These are phyloP conservation scores for Drosophila erecta DNA, from an alignment of 1,140 invertebrate genomes.

Conservation along the genomic window DNA sequence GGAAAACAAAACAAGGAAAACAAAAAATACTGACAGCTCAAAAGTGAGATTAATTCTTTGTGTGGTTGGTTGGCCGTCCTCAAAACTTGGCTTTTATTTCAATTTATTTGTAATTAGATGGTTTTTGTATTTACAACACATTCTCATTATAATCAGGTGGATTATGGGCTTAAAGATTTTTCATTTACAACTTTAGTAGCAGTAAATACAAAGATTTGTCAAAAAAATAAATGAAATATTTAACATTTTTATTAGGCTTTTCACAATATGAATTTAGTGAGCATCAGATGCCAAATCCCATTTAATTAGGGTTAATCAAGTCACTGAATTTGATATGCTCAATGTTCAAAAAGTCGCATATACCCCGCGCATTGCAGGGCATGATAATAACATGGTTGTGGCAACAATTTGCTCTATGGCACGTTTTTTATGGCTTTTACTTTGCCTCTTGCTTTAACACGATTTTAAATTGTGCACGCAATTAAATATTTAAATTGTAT, in stretches of 20 bases:
- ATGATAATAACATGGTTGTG: slow-evolving; percentile 26
- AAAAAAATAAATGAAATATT: no score
- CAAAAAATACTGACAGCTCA: neutral
- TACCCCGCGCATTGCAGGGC: slow-evolving; percentile 3
- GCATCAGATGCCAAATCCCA: neutral
- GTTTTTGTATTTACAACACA: no score
- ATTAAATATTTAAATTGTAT: slow-evolving; percentile 80
- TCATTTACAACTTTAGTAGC: no score
- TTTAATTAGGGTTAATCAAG: no score
- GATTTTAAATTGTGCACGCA: slow-evolving; percentile 60
- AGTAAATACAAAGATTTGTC: no score
- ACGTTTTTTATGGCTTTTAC: slow-evolving; percentile 51
- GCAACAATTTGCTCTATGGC: slow-evolving; percentile 43
- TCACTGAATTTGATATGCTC: no score
- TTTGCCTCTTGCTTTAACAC: slow-evolving; percentile 49
- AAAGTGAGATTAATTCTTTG: slow-evolving; percentile 1
- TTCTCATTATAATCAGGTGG: no score
- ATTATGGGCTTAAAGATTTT: no score
- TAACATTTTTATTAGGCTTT: no score
- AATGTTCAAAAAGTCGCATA: neutral
- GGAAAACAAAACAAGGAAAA: slow-evolving; percentile 1
- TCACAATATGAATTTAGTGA: no score
- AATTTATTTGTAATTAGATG: neutral
- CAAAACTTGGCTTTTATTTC: neutral
- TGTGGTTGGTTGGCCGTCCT: neutral